phyloP scores from a whole-genome alignment of 1,140 invertebrate species.

The Dendrolimus punctatus region DNA sequence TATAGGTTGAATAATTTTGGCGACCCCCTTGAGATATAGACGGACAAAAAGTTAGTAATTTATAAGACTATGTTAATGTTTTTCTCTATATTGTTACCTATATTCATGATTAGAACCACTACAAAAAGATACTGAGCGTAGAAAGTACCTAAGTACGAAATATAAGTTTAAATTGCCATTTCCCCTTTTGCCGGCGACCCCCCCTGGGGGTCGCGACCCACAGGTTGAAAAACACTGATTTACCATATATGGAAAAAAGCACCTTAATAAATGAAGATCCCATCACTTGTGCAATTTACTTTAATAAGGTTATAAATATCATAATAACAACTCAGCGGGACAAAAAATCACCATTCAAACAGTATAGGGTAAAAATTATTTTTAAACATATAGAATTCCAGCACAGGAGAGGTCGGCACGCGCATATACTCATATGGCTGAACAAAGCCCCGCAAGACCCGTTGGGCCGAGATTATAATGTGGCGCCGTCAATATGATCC shows the following conservation, averaged over 20 bases:
- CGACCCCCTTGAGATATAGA: too few relatives aligned
- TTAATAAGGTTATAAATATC: conserved; percentile 42
- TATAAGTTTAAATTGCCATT: too few relatives aligned
- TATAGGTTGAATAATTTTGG: too few relatives aligned
- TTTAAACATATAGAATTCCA: conserved; percentile 17
- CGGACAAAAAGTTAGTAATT: too few relatives aligned
- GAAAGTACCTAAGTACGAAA: too few relatives aligned
- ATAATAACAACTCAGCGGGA: conserved; percentile 13
- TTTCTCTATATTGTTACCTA: too few relatives aligned
- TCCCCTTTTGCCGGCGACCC: too few relatives aligned
- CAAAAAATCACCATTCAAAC: conserved; percentile 11
- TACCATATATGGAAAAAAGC: conserved; percentile 27
- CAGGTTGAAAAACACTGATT: too few relatives aligned
- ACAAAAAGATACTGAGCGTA: too few relatives aligned
- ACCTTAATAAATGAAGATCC: conserved; percentile 54
- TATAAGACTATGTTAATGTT: too few relatives aligned
- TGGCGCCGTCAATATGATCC: conserved; percentile 12
- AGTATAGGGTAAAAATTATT: conserved; percentile 10
- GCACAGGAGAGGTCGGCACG: conserved; percentile 12
- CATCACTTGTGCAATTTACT: conserved; percentile 55
- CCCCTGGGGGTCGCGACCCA: too few relatives aligned
- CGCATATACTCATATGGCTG: conserved; percentile 18
- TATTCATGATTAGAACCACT: too few relatives aligned
- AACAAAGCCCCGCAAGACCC: conserved; percentile 14
- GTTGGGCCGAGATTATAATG: conserved; percentile 8